These are phyloP conservation scores for Gnathonemus echidnorhynchus DNA, from an alignment of 2,113 vertebrate genomes.

Conservation along the genomic window DNA sequence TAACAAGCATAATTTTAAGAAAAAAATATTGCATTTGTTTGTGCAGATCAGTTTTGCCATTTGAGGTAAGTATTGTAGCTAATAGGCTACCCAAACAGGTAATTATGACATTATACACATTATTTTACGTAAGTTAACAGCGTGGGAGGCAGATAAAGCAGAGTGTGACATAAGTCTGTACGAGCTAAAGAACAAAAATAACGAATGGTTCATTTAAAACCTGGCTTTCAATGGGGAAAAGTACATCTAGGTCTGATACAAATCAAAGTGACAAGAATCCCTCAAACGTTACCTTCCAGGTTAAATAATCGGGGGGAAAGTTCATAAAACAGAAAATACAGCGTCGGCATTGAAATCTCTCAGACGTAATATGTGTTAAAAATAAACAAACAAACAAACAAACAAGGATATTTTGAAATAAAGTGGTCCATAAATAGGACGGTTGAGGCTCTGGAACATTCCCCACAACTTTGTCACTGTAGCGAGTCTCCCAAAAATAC, in stretches of 20 bases:
- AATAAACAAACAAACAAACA: constrained; percentile 47
- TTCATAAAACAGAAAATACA: constrained; percentile 13
- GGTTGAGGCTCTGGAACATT: constrained; percentile 67
- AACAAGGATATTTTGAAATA: constrained; percentile 36
- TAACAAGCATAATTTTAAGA: not conserved
- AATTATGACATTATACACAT: not conserved
- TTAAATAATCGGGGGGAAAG: not conserved
- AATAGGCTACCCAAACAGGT: not conserved
- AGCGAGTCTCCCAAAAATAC: constrained; percentile 59
- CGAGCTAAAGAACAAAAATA: not conserved
- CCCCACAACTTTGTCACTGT: constrained; percentile 63
- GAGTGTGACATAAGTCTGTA: not conserved
- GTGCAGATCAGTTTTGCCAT: not conserved
- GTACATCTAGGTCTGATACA: not conserved
- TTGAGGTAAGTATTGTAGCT: not conserved
- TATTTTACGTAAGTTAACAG: not conserved
- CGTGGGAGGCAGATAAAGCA: not conserved
- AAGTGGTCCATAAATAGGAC: constrained; percentile 55
- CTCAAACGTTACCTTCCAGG: not conserved
- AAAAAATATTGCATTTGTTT: not conserved
- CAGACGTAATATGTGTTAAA: constrained; percentile 37
- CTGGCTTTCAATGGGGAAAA: not conserved
- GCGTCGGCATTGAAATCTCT: constrained; percentile 28
- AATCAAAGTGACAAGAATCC: not conserved
- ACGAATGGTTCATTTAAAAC: not conserved